A percentile compares a stretch with the other conserved stretches of the same genome.
Evolutionary conservation across 2,888 invertebrate genomes (phyloP).

Genomic region (Nematopogon swammerdamellus): DNA sequence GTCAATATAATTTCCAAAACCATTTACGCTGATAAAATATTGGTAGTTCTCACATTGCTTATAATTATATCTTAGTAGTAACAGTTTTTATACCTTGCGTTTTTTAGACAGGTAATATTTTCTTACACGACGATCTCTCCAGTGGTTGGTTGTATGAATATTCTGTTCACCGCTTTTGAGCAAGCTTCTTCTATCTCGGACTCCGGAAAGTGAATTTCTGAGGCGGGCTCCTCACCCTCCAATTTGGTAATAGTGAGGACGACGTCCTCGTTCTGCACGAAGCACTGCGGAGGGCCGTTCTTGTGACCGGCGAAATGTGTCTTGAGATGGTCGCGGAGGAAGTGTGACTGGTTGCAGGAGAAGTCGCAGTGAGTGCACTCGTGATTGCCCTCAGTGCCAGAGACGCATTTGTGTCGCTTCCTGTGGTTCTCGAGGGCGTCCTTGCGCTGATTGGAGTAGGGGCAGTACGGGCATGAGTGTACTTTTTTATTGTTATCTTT

Average conservation of each 20-base stretch:
- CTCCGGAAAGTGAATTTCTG: constrained; percentile 2
- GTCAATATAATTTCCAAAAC: constrained; percentile 7
- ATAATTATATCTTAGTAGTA: neutral
- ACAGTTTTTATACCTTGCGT: too few relatives aligned
- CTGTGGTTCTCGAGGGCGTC: constrained; percentile 74
- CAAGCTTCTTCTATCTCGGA: constrained; percentile 2
- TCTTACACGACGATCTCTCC: constrained; percentile 35
- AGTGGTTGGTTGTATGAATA: constrained; percentile 40
- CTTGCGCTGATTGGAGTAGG: constrained; percentile 70
- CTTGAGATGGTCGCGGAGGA: constrained; percentile 75
- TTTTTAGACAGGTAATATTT: too few relatives aligned
- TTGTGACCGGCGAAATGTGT: constrained; percentile 68
- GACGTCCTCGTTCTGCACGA: constrained; percentile 57
- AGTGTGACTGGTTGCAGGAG: constrained; percentile 69
- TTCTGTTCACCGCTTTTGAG: constrained; percentile 30
- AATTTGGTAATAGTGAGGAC: constrained; percentile 50
- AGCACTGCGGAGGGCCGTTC: constrained; percentile 55
- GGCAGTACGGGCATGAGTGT: constrained; percentile 74
- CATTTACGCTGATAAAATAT: constrained; percentile 7
- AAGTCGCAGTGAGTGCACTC: constrained; percentile 83
- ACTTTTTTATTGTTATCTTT: constrained; percentile 59
- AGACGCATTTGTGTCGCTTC: constrained; percentile 65
- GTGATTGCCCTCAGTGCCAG: constrained; percentile 55
- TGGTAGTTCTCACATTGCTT: neutral
- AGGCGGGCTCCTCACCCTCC: constrained; percentile 27